These are phyloP conservation scores for Salpingus planirostris DNA, from an alignment of 2,888 invertebrate species.

Conservation along the genomic window DNA sequence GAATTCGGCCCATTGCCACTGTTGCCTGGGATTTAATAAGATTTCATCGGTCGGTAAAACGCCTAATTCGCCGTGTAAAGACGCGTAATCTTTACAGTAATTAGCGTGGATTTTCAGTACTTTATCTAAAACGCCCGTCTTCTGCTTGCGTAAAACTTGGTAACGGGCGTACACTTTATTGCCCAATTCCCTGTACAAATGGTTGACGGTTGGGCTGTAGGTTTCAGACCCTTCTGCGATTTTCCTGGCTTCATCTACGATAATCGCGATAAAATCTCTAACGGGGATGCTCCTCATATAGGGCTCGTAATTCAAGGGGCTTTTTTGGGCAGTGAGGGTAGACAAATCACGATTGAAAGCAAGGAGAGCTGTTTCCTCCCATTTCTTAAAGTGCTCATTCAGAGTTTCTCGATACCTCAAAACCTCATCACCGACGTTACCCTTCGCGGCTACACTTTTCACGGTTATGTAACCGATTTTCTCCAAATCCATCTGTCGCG, in stretches of 20 bases:
- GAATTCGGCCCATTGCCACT: slow-evolving; percentile 62
- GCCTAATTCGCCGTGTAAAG: slow-evolving; percentile 21
- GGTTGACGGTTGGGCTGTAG: slow-evolving; percentile 61
- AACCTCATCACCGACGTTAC: slow-evolving; percentile 26
- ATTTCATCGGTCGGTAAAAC: slow-evolving; percentile 25
- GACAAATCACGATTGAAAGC: slow-evolving; percentile 64
- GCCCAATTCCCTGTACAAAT: slow-evolving; percentile 60
- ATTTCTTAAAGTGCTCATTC: slow-evolving; percentile 51
- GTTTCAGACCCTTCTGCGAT: slow-evolving; percentile 71
- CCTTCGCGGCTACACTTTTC: slow-evolving; percentile 34
- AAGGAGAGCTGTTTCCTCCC: slow-evolving; percentile 54
- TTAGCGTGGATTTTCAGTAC: slow-evolving; percentile 31
- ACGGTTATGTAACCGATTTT: slow-evolving; percentile 48
- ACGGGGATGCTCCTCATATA: slow-evolving; percentile 35
- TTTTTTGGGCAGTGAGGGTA: slow-evolving; percentile 50
- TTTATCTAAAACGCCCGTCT: slow-evolving; percentile 58
- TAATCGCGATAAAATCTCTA: slow-evolving; percentile 49
- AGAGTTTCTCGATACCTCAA: slow-evolving; percentile 46
- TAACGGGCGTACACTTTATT: slow-evolving; percentile 58
- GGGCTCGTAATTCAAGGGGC: slow-evolving; percentile 30
- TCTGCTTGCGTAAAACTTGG: slow-evolving; percentile 56
- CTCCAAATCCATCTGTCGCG: slow-evolving; percentile 62
- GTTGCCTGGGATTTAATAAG: slow-evolving; percentile 52
- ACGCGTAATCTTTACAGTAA: slow-evolving; percentile 32
- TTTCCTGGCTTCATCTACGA: slow-evolving; percentile 59